Percentiles rank a stretch among this genome's conserved stretches.
phyloP scores from a whole-genome alignment of 2,888 invertebrate species.

The Thymelicus lineola region DNA sequence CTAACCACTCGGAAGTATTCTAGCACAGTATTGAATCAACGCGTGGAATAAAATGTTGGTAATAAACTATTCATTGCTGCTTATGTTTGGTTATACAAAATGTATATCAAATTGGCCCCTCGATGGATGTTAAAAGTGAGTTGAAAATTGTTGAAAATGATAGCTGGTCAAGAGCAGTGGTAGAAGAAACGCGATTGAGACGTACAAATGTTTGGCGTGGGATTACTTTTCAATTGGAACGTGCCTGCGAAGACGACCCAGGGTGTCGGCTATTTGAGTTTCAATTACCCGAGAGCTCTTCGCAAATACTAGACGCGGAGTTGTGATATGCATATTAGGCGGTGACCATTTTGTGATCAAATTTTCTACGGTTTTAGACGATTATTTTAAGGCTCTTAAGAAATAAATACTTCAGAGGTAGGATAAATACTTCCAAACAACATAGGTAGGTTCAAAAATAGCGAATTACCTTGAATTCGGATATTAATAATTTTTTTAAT shows the following conservation, averaged over 20 bases:
- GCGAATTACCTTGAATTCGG: too few species aligned
- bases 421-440: too few species aligned
- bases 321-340: constrained; percentile 75
- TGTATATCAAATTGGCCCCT: neutral
- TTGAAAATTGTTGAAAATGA: neutral
- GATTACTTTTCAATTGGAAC: constrained; percentile 83
- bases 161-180: constrained; percentile 42
- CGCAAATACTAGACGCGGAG: constrained; percentile 72
- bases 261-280: constrained; percentile 78
- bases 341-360: constrained; percentile 24
- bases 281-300: constrained; percentile 76
- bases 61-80: constrained; percentile 46
- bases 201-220: constrained; percentile 79
- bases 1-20: constrained; percentile 63
- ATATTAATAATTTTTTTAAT: too few species aligned
- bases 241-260: constrained; percentile 77
- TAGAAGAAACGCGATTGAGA: constrained; percentile 69
- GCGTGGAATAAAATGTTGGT: neutral
- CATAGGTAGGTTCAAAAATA: too few species aligned
- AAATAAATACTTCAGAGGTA: too few species aligned
- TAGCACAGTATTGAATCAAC: constrained; percentile 40
- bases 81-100: neutral
- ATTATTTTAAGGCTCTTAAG: neutral
- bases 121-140: constrained; percentile 19
- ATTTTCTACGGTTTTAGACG: neutral